phyloP scores from a whole-genome alignment of 92 coral and sea anemone genomes.

The Anthopleura xanthogrammica region DNA sequence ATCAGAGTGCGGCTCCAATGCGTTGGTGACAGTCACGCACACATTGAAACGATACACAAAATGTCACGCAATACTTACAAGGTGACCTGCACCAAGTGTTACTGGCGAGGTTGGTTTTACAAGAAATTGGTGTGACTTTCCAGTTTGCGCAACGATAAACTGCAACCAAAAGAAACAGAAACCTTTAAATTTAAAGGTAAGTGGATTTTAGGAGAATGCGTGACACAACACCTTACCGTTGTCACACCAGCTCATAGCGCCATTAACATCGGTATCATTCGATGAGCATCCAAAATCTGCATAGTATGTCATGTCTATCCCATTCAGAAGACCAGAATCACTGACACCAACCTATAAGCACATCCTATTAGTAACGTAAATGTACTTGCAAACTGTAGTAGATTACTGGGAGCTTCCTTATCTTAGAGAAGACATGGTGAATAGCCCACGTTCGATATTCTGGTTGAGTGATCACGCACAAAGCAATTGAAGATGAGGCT shows the following conservation, averaged over 20 bases:
- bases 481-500: too few relatives aligned
- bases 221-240: slow-evolving; percentile 52
- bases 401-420: too few relatives aligned
- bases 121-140: slow-evolving; percentile 67
- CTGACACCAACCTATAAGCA: slow-evolving; percentile 68
- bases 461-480: too few relatives aligned
- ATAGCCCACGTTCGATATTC: too few relatives aligned
- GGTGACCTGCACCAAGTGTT: slow-evolving; percentile 84
- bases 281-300: slow-evolving; percentile 68
- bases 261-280: slow-evolving; percentile 47
- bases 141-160: slow-evolving; percentile 85
- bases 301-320: slow-evolving; percentile 73
- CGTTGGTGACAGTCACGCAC: not conserved
- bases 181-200: not conserved
- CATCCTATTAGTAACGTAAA: not conserved
- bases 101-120: slow-evolving; percentile 76
- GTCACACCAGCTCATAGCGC: slow-evolving; percentile 50
- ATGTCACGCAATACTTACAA: slow-evolving; percentile 47
- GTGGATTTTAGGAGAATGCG: not conserved
- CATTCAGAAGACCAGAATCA: slow-evolving; percentile 67
- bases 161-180: slow-evolving; percentile 27
- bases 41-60: not conserved
- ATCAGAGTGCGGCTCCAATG: too few relatives aligned
- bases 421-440: too few relatives aligned
- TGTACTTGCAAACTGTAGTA: not conserved